Conservation (phyloP, 2,888 invertebrate species). For the Autographa gamma region DNA sequence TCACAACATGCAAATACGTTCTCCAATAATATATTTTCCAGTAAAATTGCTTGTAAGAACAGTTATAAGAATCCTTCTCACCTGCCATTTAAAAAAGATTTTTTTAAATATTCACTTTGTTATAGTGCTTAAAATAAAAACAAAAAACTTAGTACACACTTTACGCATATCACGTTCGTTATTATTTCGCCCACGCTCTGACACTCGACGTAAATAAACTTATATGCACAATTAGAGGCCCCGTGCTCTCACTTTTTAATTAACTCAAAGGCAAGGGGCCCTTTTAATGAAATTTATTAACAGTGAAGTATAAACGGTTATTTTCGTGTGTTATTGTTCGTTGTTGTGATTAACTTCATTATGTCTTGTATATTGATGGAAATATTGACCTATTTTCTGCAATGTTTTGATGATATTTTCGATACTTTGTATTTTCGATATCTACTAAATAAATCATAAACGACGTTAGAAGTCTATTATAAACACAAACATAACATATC, state of each 20-base stretch:
- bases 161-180: slow-evolving; percentile 49
- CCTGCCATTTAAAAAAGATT: not conserved
- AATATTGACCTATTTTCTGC: no score
- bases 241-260: slow-evolving; percentile 67
- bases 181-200: slow-evolving; percentile 29
- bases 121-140: not conserved
- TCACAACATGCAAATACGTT: no score
- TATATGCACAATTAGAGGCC: slow-evolving; percentile 59
- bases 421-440: no score
- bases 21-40: no score
- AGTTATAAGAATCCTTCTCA: no score
- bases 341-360: slow-evolving; percentile 21
- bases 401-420: no score
- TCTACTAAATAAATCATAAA: no score
- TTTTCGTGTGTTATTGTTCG: slow-evolving; percentile 20
- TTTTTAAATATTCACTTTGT: no score
- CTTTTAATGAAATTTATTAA: slow-evolving; percentile 73
- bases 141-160: not conserved
- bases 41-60: no score
- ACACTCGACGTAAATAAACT: slow-evolving; percentile 39
- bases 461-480: no score
- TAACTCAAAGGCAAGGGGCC: slow-evolving; percentile 67
- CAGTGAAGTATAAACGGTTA: slow-evolving; percentile 64
- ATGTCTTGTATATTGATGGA: not conserved
- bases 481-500: no score